A percentile compares a stretch with the other conserved stretches of the same genome.
Conservation (phyloP, 37 sponge, comb jelly and placozoan genomes). For the Ephydatia muelleri region DNA sequence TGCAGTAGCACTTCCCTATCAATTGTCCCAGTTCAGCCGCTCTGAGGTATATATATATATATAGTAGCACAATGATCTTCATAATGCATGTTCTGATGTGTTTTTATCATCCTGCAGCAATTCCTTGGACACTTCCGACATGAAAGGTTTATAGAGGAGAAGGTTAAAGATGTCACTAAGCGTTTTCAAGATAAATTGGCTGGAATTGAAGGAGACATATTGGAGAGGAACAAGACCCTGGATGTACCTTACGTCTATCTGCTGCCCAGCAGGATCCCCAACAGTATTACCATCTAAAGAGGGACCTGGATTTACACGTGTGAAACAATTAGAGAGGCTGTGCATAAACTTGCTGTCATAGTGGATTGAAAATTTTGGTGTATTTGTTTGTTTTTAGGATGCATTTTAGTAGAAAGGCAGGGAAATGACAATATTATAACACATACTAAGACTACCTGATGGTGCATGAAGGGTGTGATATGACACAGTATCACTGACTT, state of each 20-base stretch:
- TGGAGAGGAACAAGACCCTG: slow-evolving; percentile 42
- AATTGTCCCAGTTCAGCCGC: slow-evolving; percentile 15
- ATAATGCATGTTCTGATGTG: too few relatives aligned
- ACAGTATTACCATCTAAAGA: slow-evolving; percentile 45
- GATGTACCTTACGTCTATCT: slow-evolving; percentile 60
- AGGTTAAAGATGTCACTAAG: background rate
- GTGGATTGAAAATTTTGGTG: too few relatives aligned
- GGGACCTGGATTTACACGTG: too few relatives aligned
- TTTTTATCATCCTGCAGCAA: background rate
- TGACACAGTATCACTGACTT: too few relatives aligned
- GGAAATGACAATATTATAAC: too few relatives aligned
- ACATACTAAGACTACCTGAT: too few relatives aligned
- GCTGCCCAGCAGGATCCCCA: slow-evolving; percentile 43
- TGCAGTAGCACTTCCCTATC: background rate
- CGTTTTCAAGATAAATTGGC: slow-evolving; percentile 19
- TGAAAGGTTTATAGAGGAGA: background rate
- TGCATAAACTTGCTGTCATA: too few relatives aligned
- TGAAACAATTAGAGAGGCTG: too few relatives aligned
- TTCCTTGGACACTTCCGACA: background rate
- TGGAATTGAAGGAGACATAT: slow-evolving; percentile 9
- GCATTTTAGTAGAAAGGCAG: too few relatives aligned
- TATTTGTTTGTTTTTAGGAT: too few relatives aligned
- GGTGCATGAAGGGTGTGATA: too few relatives aligned
- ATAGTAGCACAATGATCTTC: background rate
- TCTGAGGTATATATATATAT: slow-evolving; percentile 27